Conservation (phyloP, 2,113 vertebrate genomes). For the Galeopterus variegatus region DNA sequence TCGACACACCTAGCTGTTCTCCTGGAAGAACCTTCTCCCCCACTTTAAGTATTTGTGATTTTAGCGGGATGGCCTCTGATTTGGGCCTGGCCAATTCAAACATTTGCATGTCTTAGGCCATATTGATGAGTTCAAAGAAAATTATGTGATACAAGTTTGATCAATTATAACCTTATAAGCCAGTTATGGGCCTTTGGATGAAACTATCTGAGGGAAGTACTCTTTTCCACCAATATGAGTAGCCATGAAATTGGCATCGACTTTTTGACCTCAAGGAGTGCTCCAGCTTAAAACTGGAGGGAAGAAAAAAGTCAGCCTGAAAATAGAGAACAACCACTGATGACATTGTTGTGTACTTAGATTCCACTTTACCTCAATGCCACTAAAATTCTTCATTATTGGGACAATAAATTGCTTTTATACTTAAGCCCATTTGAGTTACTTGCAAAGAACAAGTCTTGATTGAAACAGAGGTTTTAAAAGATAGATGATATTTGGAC, state of each 20-base stretch:
- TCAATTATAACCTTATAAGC: not conserved
- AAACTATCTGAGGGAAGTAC: not conserved
- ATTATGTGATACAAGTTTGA: not conserved
- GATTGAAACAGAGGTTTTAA: not conserved
- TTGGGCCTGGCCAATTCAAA: not conserved
- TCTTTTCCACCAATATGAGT: not conserved
- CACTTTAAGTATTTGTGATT: not conserved
- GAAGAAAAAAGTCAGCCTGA: not conserved
- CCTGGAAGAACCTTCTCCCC: not conserved
- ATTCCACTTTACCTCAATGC: not conserved
- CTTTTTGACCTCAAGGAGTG: not conserved
- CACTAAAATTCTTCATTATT: not conserved
- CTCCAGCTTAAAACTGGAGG: not conserved
- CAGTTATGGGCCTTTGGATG: not conserved
- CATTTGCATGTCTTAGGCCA: not conserved
- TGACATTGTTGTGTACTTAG: not conserved
- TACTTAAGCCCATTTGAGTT: not conserved
- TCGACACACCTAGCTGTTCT: not conserved
- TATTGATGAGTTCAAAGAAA: not conserved
- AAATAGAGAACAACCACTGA: not conserved
- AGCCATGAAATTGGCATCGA: not conserved
- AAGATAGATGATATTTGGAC: not conserved
- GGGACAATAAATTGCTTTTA: not conserved
- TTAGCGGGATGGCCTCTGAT: not conserved
- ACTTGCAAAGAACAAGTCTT: not conserved